Conservation (phyloP, 2,888 invertebrate species). For the Marronus borbonicus region DNA sequence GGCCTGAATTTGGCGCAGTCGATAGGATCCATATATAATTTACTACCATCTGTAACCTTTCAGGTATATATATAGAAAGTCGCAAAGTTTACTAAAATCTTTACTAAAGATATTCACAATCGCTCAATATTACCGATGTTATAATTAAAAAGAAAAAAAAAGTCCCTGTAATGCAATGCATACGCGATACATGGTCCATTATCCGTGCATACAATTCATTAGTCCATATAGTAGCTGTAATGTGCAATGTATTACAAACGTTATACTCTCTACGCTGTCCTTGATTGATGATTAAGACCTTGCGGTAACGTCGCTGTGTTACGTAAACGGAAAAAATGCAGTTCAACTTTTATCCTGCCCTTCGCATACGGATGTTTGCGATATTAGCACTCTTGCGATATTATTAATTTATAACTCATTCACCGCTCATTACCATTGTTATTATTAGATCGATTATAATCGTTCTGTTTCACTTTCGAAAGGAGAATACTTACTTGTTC, state of each 20-base stretch:
- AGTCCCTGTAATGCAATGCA: too few relatives aligned
- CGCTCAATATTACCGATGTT: too few relatives aligned
- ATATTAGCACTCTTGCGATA: constrained; percentile 34
- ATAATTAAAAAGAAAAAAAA: too few relatives aligned
- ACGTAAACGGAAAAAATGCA: constrained; percentile 55
- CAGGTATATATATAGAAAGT: too few relatives aligned
- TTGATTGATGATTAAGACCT: constrained; percentile 55
- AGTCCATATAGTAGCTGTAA: too few relatives aligned
- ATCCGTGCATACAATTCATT: too few relatives aligned
- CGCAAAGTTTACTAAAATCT: too few relatives aligned
- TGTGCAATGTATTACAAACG: not conserved
- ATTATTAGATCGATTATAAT: constrained; percentile 33
- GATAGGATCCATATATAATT: too few relatives aligned
- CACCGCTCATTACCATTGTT: constrained; percentile 28
- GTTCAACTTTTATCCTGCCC: constrained; percentile 56
- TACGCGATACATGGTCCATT: too few relatives aligned
- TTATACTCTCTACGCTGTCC: constrained; percentile 49
- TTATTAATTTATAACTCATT: constrained; percentile 42
- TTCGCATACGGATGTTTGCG: constrained; percentile 57
- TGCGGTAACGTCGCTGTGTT: constrained; percentile 56
- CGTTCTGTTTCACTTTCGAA: constrained; percentile 22
- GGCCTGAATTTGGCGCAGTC: too few relatives aligned
- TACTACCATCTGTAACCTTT: too few relatives aligned
- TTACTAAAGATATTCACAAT: too few relatives aligned
- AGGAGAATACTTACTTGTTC: constrained; percentile 11